A percentile compares a stretch with the other conserved stretches of the same genome.
These are phyloP conservation scores for Nebria brevicollis DNA, from an alignment of 2,888 invertebrate species.

Conservation along the genomic window DNA sequence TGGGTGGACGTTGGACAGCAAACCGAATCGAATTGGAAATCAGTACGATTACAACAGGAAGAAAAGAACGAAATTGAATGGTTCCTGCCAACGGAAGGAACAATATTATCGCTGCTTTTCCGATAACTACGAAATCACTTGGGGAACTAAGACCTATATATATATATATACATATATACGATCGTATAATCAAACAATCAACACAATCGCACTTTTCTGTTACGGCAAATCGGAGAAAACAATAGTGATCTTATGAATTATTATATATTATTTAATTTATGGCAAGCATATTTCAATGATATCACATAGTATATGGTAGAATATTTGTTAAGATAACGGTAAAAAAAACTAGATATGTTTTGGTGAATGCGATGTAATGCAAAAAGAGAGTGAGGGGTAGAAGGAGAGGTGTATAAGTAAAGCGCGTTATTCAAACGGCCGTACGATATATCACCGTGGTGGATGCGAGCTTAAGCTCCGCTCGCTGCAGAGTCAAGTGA, in stretches of 20 bases:
- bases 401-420: not conserved
- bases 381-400: not conserved
- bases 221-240: too few relatives aligned
- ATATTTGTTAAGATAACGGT: too few relatives aligned
- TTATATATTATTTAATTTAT: too few relatives aligned
- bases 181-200: conserved; percentile 20
- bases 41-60: conserved; percentile 58
- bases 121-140: conserved; percentile 5
- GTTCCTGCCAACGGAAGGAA: conserved; percentile 38
- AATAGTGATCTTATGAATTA: too few relatives aligned
- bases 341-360: not conserved
- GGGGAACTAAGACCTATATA: not conserved
- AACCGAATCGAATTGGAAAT: conserved; percentile 61
- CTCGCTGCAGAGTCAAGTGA: conserved; percentile 8
- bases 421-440: conserved; percentile 13
- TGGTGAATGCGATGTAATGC: not conserved
- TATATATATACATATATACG: not conserved
- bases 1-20: conserved; percentile 53
- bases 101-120: conserved; percentile 43
- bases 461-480: conserved; percentile 6
- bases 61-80: conserved; percentile 57
- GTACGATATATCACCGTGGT: conserved; percentile 8
- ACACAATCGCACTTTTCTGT: not conserved
- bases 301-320: too few relatives aligned
- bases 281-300: too few relatives aligned